Conservation (phyloP, 2,888 invertebrate species). For the Sarcophaga carnaria region DNA sequence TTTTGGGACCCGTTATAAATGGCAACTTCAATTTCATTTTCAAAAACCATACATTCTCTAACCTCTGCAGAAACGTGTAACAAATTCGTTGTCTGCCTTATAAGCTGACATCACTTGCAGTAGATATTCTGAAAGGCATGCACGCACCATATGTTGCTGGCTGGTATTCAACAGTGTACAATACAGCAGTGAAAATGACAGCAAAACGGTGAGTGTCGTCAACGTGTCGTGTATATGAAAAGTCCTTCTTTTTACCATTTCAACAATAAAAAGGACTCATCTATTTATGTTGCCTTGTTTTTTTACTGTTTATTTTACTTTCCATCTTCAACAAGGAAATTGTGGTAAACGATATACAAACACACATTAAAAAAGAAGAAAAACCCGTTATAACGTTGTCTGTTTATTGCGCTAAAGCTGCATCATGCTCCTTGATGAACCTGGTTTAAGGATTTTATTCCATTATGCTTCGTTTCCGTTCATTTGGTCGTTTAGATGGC, state of each 20-base stretch:
- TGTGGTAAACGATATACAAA: constrained; percentile 5
- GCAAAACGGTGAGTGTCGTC: constrained; percentile 9
- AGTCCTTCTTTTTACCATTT: constrained; percentile 19
- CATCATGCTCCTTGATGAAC: constrained; percentile 26
- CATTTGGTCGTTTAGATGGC: constrained; percentile 45
- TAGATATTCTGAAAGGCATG: not conserved
- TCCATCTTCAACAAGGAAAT: not conserved
- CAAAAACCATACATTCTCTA: too few species aligned
- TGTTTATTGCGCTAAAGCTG: constrained; percentile 4
- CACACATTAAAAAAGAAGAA: not conserved
- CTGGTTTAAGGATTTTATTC: constrained; percentile 38
- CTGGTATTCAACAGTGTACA: not conserved
- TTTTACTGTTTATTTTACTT: not conserved
- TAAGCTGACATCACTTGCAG: not conserved
- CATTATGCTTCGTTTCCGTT: constrained; percentile 16
- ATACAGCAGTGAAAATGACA: constrained; percentile 37
- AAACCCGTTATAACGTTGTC: constrained; percentile 4
- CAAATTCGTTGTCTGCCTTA: not conserved
- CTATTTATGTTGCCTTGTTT: not conserved
- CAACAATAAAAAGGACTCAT: constrained; percentile 51
- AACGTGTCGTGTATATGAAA: constrained; percentile 20
- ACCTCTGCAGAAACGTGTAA: not conserved
- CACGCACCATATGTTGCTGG: constrained; percentile 56
- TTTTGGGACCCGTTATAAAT: too few species aligned
- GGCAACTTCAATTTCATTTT: too few species aligned